Evolutionary conservation across 2,888 invertebrate genomes (phyloP), one percentile per base, ranked within the genome.

Genomic region (Pyralis farinalis): DNA sequence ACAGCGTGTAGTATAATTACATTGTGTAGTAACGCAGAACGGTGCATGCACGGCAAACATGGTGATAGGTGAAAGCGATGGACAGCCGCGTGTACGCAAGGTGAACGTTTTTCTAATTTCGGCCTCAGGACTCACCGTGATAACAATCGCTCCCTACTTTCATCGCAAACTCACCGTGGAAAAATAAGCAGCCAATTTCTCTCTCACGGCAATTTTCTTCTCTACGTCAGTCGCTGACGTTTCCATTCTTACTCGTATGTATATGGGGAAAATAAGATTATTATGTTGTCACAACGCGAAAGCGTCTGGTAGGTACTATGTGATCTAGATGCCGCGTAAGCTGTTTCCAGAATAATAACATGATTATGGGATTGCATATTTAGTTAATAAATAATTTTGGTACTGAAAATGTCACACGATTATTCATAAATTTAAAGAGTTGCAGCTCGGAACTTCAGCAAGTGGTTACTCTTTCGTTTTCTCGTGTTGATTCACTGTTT

Each of bases 61-160:
- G 78, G 74, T 71, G 68, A 65, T 67, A 53, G 78, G 85, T 72
- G 86, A 85, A 86, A 86, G 86, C 83, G 63, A 62, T 59, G 51
- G 61, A 71, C 58, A 64, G 71, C 77, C 69, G 76, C 80, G 77
- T 78, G 76, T 69, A 66, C 63, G 66, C 71, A 81, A 84, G 83
- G 81, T 84, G 84, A 74, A 75, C 75, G 73, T 81, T 80, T 83
- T 81, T 82, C 82, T 80, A 70, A 81, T 82, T 84, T 84, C 74
- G 82, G 77, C 75, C 63, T 57, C 71, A 76, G 67, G 74, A 70
- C 64, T 66, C 55, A 61, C 58, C 64, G 56, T 58, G 61, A 61
- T 57, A 60, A 64, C 16, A 67, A 63, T 56, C 47, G 62, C 58
- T 71, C 67, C 59, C 53, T 58, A 73, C 84, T 82, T 83, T 86